phyloP scores from a whole-genome alignment of 2,888 invertebrate species.

The Miltochrista miniata region DNA sequence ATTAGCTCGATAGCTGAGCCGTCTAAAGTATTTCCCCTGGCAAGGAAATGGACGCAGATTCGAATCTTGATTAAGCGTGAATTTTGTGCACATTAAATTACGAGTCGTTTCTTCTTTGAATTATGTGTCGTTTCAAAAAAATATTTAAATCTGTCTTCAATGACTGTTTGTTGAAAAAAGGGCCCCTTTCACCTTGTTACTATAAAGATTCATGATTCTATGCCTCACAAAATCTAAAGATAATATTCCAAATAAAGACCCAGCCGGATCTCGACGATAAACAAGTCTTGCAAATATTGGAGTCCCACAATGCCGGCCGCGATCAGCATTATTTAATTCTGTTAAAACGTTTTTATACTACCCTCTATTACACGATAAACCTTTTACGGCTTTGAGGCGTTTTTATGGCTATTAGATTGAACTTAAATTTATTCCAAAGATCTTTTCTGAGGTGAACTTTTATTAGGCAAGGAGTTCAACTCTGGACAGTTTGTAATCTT shows the following conservation, averaged over 20 bases:
- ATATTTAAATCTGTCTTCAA: too few relatives aligned
- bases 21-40: too few relatives aligned
- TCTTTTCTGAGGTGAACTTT: slow-evolving; percentile 35
- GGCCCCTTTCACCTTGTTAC: too few relatives aligned
- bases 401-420: slow-evolving; percentile 32
- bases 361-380: slow-evolving; percentile 38
- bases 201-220: too few relatives aligned
- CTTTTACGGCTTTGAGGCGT: slow-evolving; percentile 33
- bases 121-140: too few relatives aligned
- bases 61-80: too few relatives aligned
- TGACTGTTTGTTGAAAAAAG: too few relatives aligned
- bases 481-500: slow-evolving; percentile 25
- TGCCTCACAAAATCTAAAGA: not conserved
- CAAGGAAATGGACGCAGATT: too few relatives aligned
- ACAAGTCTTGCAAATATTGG: not conserved
- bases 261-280: too few relatives aligned
- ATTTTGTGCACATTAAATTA: too few relatives aligned
- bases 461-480: slow-evolving; percentile 17
- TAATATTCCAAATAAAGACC: not conserved
- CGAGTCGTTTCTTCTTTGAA: too few relatives aligned
- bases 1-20: too few relatives aligned
- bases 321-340: slow-evolving; percentile 11
- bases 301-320: slow-evolving; percentile 4
- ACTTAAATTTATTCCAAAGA: slow-evolving; percentile 32
- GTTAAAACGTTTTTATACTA: slow-evolving; percentile 34